phyloP scores from a whole-genome alignment of 2,888 invertebrate genomes.

The Leptogaster cylindrica region DNA sequence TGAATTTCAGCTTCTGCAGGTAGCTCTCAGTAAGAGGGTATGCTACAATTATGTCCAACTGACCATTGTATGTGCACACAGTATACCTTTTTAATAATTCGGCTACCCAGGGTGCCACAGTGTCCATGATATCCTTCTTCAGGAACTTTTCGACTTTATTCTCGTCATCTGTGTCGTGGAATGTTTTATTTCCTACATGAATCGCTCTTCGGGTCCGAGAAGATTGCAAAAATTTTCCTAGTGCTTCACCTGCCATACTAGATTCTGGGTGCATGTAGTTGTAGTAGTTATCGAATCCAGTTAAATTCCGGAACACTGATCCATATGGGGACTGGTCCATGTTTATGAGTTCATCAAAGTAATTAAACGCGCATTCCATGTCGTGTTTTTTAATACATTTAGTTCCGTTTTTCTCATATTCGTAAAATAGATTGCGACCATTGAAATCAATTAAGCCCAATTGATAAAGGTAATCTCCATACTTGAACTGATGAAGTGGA shows the following conservation, averaged over 20 bases:
- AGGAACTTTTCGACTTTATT: slow-evolving; percentile 74
- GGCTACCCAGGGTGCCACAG: slow-evolving; percentile 75
- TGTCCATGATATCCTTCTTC: slow-evolving; percentile 80
- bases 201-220: slow-evolving; percentile 72
- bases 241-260: slow-evolving; percentile 66
- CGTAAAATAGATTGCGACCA: slow-evolving; percentile 67
- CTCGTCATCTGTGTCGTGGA: slow-evolving; percentile 63
- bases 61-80: slow-evolving; percentile 86
- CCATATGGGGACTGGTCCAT: slow-evolving; percentile 64
- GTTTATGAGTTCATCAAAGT: slow-evolving; percentile 75
- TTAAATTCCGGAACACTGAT: slow-evolving; percentile 69
- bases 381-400: slow-evolving; percentile 69
- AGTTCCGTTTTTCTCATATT: slow-evolving; percentile 67
- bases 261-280: slow-evolving; percentile 67
- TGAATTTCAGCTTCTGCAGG: slow-evolving; percentile 74
- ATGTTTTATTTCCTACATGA: slow-evolving; percentile 83
- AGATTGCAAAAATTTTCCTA: slow-evolving; percentile 58
- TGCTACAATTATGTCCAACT: slow-evolving; percentile 89
- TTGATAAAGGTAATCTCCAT: slow-evolving; percentile 81
- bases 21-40: slow-evolving; percentile 85
- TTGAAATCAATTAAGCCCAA: slow-evolving; percentile 69
- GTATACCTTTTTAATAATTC: slow-evolving; percentile 71
- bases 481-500: slow-evolving; percentile 77
- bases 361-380: slow-evolving; percentile 73
- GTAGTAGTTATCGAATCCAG: slow-evolving; percentile 57